Evolutionary conservation across 1,140 invertebrate genomes (phyloP), one percentile per base, ranked within the genome.

Genomic region (Bombus ignitus): DNA sequence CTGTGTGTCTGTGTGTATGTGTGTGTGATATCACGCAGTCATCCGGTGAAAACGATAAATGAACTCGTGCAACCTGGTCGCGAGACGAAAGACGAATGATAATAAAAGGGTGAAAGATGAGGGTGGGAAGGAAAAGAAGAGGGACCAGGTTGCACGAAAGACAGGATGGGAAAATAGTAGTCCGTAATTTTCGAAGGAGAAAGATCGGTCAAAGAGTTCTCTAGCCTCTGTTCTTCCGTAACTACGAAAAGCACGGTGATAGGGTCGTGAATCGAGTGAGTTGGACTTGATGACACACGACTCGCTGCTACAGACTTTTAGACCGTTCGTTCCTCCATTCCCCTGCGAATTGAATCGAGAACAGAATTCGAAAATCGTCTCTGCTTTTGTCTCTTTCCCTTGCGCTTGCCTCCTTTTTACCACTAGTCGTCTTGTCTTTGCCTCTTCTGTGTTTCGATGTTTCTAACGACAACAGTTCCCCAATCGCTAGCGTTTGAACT

Each of bases 281-380:
- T 75, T 9, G 83, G 79, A 85, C 84, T 85, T 81, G 84, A 81
- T 81, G 79, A 85, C 71, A 85, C 84, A 81, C 78, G 78, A 81
- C 62, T 68, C 71, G 71, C 47, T 81, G 44, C 57, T 79, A 85
- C 59, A 81, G 79, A 53, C 70, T 62, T 66, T 37, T 59, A 42
- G 32, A 35, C 25, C 68, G 44, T 37, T 53, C 57, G 57, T 73
- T 42, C 57, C 65, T 32, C 39, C 74, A 66, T 73, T 68, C 77
- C 71, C 57, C 8, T 57, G 44, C 71, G 76, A 79, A 59, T 57
- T 44, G 84, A 85, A 81, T 85, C 79, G 71, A 85, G 84, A 74
- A 22, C 78, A 81, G 70, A 85, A 85, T 85, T 85, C 71, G 71
- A 85, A 85, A 79, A 85, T 85, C 79, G 84, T 25, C 59, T 47